These are phyloP conservation scores for Trachelus tabidus DNA, from an alignment of 2,888 invertebrate species.

Conservation along the genomic window DNA sequence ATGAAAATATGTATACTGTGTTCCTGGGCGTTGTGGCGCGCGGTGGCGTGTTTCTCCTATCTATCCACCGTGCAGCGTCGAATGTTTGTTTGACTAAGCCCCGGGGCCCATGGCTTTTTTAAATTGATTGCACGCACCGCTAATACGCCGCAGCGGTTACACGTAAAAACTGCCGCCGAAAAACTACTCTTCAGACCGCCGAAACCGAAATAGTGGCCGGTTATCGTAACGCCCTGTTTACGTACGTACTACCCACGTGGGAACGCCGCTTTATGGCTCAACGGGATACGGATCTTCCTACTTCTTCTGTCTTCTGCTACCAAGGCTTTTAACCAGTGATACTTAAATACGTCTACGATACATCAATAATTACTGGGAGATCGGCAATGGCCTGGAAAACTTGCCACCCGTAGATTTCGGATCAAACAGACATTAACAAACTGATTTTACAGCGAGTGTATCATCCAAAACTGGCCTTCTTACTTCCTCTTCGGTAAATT, in stretches of 20 bases:
- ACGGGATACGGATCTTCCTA: neutral
- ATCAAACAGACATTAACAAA: neutral
- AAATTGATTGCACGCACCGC: conserved; percentile 44
- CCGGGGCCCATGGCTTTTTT: conserved; percentile 29
- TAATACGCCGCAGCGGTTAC: conserved; percentile 45
- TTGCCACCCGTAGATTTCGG: neutral
- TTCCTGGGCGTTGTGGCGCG: neutral
- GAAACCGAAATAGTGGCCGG: conserved; percentile 8
- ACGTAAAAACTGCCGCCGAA: conserved; percentile 26
- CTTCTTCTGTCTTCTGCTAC: neutral
- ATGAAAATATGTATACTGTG: neutral
- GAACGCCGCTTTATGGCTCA: neutral
- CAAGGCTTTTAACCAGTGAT: neutral
- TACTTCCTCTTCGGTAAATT: neutral
- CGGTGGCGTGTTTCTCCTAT: conserved; percentile 3
- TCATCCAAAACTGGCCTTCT: neutral
- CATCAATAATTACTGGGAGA: neutral
- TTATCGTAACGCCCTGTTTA: conserved; percentile 5
- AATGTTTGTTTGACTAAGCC: conserved; percentile 39
- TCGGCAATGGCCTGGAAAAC: neutral
- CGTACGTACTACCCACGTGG: conserved; percentile 6
- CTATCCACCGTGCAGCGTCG: conserved; percentile 7
- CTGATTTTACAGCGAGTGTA: neutral
- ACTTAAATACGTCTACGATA: neutral
- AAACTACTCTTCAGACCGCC: conserved; percentile 6